phyloP scores from a whole-genome alignment of 2,797 vertebrate genomes.

The Prionace glauca region DNA sequence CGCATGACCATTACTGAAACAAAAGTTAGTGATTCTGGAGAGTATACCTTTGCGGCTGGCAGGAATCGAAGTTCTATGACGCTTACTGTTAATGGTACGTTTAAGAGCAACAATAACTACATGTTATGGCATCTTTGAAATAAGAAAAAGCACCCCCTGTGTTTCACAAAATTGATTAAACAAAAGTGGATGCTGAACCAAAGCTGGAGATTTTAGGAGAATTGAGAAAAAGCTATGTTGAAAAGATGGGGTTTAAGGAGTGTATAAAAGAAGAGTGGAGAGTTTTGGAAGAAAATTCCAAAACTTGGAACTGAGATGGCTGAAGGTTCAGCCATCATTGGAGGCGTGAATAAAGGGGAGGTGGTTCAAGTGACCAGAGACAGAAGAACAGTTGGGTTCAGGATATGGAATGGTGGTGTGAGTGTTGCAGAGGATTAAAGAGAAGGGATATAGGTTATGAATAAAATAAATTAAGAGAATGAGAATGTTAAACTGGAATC shows the following conservation, averaged over 20 bases:
- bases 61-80: constrained; percentile 72
- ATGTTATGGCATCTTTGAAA: background rate
- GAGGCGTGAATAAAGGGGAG: background rate
- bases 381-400: background rate
- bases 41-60: constrained; percentile 77
- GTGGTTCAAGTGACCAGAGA: background rate
- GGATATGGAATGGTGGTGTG: background rate
- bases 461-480: background rate
- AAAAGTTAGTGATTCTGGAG: constrained; percentile 69
- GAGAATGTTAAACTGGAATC: background rate
- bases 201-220: background rate
- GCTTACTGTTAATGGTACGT: constrained; percentile 72
- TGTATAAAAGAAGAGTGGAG: background rate
- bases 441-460: background rate
- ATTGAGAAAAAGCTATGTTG: background rate
- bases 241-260: background rate
- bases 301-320: background rate
- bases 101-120: background rate
- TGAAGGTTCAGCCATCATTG: background rate
- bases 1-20: constrained; percentile 74
- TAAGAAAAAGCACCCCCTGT: background rate
- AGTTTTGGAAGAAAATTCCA: background rate
- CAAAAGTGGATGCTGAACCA: background rate
- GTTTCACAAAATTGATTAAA: background rate
- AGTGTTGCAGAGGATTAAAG: no score